Base-by-base conservation (phyloP, 2,888 invertebrate species). In the Strigamia transsilvanica region DNA sequence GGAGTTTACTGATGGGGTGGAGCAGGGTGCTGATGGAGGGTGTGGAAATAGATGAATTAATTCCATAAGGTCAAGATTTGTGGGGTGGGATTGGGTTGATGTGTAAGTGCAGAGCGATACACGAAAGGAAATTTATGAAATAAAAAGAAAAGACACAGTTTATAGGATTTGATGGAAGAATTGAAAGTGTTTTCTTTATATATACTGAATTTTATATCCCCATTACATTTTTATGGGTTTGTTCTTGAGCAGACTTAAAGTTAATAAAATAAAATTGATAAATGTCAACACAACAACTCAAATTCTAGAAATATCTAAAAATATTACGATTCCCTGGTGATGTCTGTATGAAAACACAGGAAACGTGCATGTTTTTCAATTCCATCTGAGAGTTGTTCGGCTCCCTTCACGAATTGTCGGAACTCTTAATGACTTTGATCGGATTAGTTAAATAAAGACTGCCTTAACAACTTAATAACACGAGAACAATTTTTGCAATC, bases 371-470 rank as follows among this genome's bases (percentile, higher is more conserved):
- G 38, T 38, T 38, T 38, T 38, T 10, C 6, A 6, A 9, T 38
- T 38, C 6, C 38, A 38, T 38, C 10, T 10, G 6, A 34, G 38
- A 38, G 10, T 38, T 38, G 38, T 38, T 38, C 32, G 27, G 73
- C 15, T 73, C 13, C 13, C 13, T 32, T 73, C 32, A 12, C 73
- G 13, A 73, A 73, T 73, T 73, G 32, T 0, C 13, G 27, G 6
- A 1, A 73, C 27, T 15, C 12, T 73, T 27, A 73, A 73, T 73
- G 32, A n/a, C 32, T n/a, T 12, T 73, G 12, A 32, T 73, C 32
- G 73, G 73, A 73, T 73, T 73, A 73, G 73, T 73, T 73, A 73
- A 73, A 73, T 73, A 73, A 73, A 73, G 23, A n/a, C 73, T n/a
- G 27, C 12, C 2, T 32, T 73, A 73, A 73, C 15, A 73, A 73